Base-by-base conservation (phyloP, 1,140 invertebrate species). In the Telenomus remus region DNA sequence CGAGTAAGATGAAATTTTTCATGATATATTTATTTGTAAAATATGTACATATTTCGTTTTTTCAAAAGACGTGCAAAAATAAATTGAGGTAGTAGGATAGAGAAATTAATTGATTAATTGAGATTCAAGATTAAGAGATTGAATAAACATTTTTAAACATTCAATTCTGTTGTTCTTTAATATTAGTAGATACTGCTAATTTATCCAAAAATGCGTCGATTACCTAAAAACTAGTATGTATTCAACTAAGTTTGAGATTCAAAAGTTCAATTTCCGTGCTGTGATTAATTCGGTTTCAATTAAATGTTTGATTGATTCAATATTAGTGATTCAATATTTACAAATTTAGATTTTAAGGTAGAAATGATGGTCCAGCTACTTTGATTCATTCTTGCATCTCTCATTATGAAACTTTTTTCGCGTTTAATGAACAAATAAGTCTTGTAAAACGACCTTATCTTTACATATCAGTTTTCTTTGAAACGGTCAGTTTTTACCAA, bases 21-120 rank as follows among this genome's bases (percentile, higher is more conserved):
- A 54, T 49, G 19, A 55, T 34, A 65, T 69, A 70, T 69, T 76
- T 76, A 76, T 69, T 76, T 70, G 64, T 76, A 70, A 69, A 70
- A 69, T 70, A 69, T 69, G 60, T 69, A 76, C 15, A 76, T 76
- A 69, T 70, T 70, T 60, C 34, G 48, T 27, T 27, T 70, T 66
- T 65, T 44, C 42, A 69, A 76, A 70, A 44, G 13, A 68, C 5
- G 53, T 75, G 63, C 71, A 75, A 68, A 61, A 68, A 75, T 68
- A 59, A 43, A 68, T 68, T 75, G 59, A 68, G 59, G 57, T 75
- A 75, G 71, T 75, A 68, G 71, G 64, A 68, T 75, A 64, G 51
- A 56, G 12, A 61, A 65, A 54, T 54, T 66, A 50, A 61, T 51
- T 46, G 19, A 27, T 27, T 27, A 27, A 27, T 27, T 27, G 19